phyloP scores from a whole-genome alignment of 2,888 invertebrate genomes.

The Eristalis arbustorum region DNA sequence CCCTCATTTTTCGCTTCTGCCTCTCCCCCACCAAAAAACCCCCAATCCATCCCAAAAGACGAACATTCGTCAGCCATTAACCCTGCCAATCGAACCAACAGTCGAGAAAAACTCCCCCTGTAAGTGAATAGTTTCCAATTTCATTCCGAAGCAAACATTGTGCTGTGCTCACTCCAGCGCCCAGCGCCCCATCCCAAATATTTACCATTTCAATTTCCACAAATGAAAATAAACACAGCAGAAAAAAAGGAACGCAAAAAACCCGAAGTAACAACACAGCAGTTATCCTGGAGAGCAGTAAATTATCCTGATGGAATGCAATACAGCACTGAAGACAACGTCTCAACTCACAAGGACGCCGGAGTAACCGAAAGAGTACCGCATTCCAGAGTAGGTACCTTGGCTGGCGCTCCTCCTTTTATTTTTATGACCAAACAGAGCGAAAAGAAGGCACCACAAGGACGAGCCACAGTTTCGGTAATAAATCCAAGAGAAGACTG shows the following conservation, averaged over 20 bases:
- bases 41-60: background rate
- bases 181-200: too few relatives aligned
- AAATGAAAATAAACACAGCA: background rate
- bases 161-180: too few relatives aligned
- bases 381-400: background rate
- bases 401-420: slow-evolving; percentile 7
- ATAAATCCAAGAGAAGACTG: slow-evolving; percentile 27
- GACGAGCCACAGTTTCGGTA: background rate
- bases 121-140: slow-evolving; percentile 38
- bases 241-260: slow-evolving; percentile 19
- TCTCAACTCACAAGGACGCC: slow-evolving; percentile 40
- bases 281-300: slow-evolving; percentile 29
- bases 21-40: background rate
- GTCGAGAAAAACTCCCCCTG: background rate
- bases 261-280: background rate
- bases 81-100: background rate
- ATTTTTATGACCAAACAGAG: background rate
- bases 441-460: background rate
- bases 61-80: background rate
- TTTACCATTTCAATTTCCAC: background rate
- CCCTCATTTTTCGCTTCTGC: too few relatives aligned
- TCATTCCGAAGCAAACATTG: background rate
- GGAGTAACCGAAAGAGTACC: background rate
- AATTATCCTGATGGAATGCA: slow-evolving; percentile 51
- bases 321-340: slow-evolving; percentile 35